Base-by-base conservation (phyloP, 1,140 invertebrate species). In the Ostrea edulis region DNA sequence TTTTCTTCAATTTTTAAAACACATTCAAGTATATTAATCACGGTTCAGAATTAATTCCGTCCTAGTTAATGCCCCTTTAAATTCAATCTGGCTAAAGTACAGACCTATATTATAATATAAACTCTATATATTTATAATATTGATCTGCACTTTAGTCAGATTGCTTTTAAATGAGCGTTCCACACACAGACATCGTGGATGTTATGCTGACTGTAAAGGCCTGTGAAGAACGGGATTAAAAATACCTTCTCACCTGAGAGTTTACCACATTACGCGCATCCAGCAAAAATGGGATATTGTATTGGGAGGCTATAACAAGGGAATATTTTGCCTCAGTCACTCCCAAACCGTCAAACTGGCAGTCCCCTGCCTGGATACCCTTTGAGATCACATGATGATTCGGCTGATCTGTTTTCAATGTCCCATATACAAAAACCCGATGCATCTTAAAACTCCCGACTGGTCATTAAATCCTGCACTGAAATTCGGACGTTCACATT, bases 371-470 rank as follows among this genome's bases (percentile, higher is more conserved):
- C 25, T 87, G 55, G 17, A 65, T 68, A 22, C 55, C 55, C n/a
- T 52, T 52, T 52, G 71, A 86, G 22, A 86, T 44, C 9, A 62
- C 14, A 17, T 87, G 29, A 5, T 55, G 82, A 55, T 87, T 82
- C 14, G 86, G 86, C 25, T 87, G 86, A 51, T 68, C 77, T 44
- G 20, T 87, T 51, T 82, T 82, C 14, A 87, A 52, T 9, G 86
- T 62, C 55, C 86, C 86, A 51, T 87, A 87, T 53, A 87, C 86
- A 83, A 87, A 87, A 20, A 87, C 77, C 1, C 65, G 54, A 14
- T 82, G 71, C 86, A 71, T 87, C 17, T 52, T 68, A 58, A n/a
- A 85, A 35, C n/a, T 71, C 44, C 2, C 53, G 14, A n/a, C 20
- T 20, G 17, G 20, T 20, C 14, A 8, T 1, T n/a, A 44, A 44